Evolutionary conservation across 2,888 invertebrate genomes (phyloP), one percentile per base, ranked within the genome.

Genomic region (Luperina testacea): DNA sequence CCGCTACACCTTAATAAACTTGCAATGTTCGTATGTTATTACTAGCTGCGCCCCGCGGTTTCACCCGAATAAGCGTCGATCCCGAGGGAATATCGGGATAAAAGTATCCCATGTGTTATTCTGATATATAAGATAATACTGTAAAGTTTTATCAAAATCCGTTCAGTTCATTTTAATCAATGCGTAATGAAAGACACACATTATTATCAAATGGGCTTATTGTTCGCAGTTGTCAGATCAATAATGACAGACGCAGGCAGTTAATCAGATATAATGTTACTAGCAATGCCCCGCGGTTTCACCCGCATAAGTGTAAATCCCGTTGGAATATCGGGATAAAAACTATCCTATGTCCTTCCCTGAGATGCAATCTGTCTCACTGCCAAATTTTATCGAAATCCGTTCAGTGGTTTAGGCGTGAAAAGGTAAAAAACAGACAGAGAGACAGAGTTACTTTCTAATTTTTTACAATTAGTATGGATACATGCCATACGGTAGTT

Each of bases 401-500:
- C 38, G 38, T 38, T 38, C 38, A 38, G 3, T 38, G 38, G 38
- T 38, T 38, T 38, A 38, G 38, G 38, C 38, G 38, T 38, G 38
- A 38, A 38, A 38, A 38, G 38, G 38, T 38, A 38, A 38, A 3
- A 38, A 4, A 38, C 38, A 38, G 38, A 38, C 38, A 38, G 38
- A 38, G 4, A 38, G 38, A 38, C 38, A 38, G 38, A 38, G 38
- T 38, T 38, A 38, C 38, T 38, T 38, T 38, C 38, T 3, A 38
- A 38, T 38, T 38, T 38, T 38, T 5, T 38, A 38, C 3, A 38
- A 38, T 38, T 38, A 38, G 38, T 38, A 38, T 38, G 38, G 38
- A 38, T 32, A 80, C 83, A 81, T 77, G 83, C 81, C 3, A 83
- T 78, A 6, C 15, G 61, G 57, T 67, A 78, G 51, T 78, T 81